Conservation (phyloP, 1,140 invertebrate genomes). For the Battus philenor region DNA sequence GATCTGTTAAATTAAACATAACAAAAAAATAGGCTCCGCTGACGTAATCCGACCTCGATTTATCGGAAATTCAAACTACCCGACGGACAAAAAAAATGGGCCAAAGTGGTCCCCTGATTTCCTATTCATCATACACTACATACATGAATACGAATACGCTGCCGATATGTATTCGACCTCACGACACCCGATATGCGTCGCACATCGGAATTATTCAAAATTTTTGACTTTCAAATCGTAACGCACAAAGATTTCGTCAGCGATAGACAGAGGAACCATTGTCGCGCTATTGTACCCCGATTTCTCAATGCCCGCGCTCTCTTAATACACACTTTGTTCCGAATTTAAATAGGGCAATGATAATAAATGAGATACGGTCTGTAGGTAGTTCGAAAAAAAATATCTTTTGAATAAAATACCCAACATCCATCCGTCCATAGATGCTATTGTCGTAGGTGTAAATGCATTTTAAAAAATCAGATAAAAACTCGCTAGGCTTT, state of each 20-base stretch:
- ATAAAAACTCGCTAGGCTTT: too few species aligned
- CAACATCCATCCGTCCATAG: too few species aligned
- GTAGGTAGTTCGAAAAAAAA: too few species aligned
- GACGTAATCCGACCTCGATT: slow-evolving; percentile 6
- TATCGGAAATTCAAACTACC: slow-evolving; percentile 4
- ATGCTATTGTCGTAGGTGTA: too few species aligned
- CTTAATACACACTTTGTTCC: slow-evolving; percentile 4
- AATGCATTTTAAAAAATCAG: too few species aligned
- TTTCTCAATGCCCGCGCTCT: slow-evolving; percentile 10
- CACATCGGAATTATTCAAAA: slow-evolving; percentile 11
- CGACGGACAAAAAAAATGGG: slow-evolving; percentile 8
- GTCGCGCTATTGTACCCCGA: slow-evolving; percentile 10
- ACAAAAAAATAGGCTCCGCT: slow-evolving; percentile 6
- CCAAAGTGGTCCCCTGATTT: slow-evolving; percentile 1
- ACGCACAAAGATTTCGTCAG: not conserved
- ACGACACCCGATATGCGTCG: slow-evolving; percentile 13
- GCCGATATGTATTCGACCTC: slow-evolving; percentile 10
- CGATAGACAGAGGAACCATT: slow-evolving; percentile 17
- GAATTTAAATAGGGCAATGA: slow-evolving; percentile 14
- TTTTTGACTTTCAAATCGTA: slow-evolving; percentile 13
- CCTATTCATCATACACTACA: slow-evolving; percentile 7
- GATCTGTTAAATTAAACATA: slow-evolving; percentile 11
- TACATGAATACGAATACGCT: not conserved
- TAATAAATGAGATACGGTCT: slow-evolving; percentile 14
- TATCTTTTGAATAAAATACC: too few species aligned